Evolutionary conservation across 2,888 invertebrate genomes (phyloP), one percentile per base, ranked within the genome.

Genomic region (Gymnocheta viridis): DNA sequence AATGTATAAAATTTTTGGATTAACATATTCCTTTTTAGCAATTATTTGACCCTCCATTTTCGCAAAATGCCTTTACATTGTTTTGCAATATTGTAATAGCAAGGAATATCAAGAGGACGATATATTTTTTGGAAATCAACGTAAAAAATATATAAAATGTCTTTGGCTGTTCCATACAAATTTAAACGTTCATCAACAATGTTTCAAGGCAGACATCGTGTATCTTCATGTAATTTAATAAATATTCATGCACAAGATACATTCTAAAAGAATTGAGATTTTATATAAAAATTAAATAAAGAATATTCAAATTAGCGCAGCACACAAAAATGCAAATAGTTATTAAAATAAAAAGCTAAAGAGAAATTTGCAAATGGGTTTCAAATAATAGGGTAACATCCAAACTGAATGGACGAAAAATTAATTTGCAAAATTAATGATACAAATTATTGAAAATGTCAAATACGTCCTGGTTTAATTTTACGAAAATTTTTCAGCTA

Each of bases 251-350:
- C 12, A 35, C 24, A 32, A 47, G 17, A 9, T 29, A 56, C 38
- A 64, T 29, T 64, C 27, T 58, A 41, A 29, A n/a, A 49, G 22
- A 56, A 24, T 29, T 41, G 54, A 54, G 56, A 66, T 69, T 69
- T 29, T 49, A 17, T 29, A 69, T 27, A 69, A 69, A 77, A 29
- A 38, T n/a, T 6, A 27, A 69, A 77, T 47, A 67, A 60, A 69
- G 17, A 60, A 49, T 51, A 60, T 78, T 78, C 6, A 78, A 69
- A 78, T 78, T 51, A 78, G 12, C 19, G 19, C 38, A 58, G 6
- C 38, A 51, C 51, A 78, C 7, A 35, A 19, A 67, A 67, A 67
- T 58, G 24, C 49, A 69, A 77, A 77, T 49, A 60, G 14, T 17
- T n/a, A 19, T 49, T 47, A 10, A 51, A 62, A 62, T 22, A 17